Percentiles rank a stretch among this genome's conserved stretches.
phyloP scores from a whole-genome alignment of 2,888 invertebrate genomes.

The Mimas tiliae region DNA sequence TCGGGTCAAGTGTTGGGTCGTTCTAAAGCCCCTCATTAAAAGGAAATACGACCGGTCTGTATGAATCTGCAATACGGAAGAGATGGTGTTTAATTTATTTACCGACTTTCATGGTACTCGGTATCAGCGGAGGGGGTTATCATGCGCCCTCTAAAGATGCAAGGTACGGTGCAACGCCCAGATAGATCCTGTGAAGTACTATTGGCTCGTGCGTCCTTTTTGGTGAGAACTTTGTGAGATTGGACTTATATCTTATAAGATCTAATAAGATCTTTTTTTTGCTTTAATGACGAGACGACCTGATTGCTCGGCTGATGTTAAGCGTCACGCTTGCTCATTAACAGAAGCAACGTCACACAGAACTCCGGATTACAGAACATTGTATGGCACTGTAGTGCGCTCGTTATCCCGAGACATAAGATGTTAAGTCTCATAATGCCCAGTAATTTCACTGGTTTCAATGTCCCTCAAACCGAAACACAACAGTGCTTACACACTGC shows the following conservation, averaged over 20 bases:
- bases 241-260: background rate
- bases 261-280: too few species aligned
- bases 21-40: conserved; percentile 43
- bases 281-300: too few species aligned
- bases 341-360: too few species aligned
- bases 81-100: conserved; percentile 46
- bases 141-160: conserved; percentile 60
- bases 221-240: background rate
- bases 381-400: too few species aligned
- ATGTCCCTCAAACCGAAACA: too few species aligned
- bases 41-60: conserved; percentile 35
- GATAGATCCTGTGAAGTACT: conserved; percentile 24
- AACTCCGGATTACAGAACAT: too few species aligned
- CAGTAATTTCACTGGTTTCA: too few species aligned
- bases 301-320: too few species aligned
- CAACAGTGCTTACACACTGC: too few species aligned
- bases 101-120: conserved; percentile 53
- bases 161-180: conserved; percentile 47
- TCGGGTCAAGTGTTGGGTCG: conserved; percentile 42
- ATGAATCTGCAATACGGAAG: conserved; percentile 31
- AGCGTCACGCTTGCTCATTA: too few species aligned
- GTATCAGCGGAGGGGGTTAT: conserved; percentile 63
- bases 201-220: background rate
- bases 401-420: too few species aligned
- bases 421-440: too few species aligned